Evolutionary conservation across 2,113 vertebrate genomes (phyloP).

Genomic region (Mystacornis crossleyi): DNA sequence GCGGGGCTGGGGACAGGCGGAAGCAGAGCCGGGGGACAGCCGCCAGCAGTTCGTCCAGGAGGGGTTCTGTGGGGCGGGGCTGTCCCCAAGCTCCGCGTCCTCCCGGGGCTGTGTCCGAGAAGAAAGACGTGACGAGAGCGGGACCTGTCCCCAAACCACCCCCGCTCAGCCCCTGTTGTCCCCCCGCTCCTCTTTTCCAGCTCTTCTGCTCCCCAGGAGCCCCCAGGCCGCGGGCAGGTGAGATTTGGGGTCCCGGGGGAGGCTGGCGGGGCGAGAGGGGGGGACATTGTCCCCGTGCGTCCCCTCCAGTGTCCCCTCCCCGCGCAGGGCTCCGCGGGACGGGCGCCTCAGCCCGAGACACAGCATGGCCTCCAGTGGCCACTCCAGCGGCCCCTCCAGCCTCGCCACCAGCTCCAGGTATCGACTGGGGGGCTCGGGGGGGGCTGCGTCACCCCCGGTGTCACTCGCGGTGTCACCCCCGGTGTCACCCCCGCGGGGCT

Average conservation of each 20-base stretch:
- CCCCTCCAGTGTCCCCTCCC: slow-evolving; percentile 76
- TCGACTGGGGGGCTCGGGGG: accelerated
- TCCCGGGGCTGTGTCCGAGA: accelerated
- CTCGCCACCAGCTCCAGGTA: slow-evolving; percentile 84
- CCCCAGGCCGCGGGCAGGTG: slow-evolving; percentile 53
- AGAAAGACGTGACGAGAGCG: background rate
- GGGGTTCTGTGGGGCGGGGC: background rate
- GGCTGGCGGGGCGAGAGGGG: accelerated
- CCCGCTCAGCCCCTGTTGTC: background rate
- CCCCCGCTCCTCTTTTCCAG: slow-evolving; percentile 5
- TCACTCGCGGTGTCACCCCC: no score
- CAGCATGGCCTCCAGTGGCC: slow-evolving; percentile 82
- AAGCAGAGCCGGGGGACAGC: background rate
- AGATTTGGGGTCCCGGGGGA: background rate
- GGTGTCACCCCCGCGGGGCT: background rate
- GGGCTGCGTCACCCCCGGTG: accelerated
- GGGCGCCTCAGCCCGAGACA: slow-evolving; percentile 71
- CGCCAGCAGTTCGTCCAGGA: accelerated
- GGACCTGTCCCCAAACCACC: background rate
- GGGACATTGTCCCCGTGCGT: accelerated
- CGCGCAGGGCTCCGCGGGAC: slow-evolving; percentile 14
- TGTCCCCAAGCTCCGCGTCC: background rate
- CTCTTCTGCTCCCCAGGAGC: slow-evolving; percentile 29
- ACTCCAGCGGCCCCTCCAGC: slow-evolving; percentile 62
- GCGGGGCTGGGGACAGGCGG: background rate